Evolutionary conservation across 1,140 invertebrate genomes (phyloP), one percentile per base, ranked within the genome.

Genomic region (Scylla paramamosain): DNA sequence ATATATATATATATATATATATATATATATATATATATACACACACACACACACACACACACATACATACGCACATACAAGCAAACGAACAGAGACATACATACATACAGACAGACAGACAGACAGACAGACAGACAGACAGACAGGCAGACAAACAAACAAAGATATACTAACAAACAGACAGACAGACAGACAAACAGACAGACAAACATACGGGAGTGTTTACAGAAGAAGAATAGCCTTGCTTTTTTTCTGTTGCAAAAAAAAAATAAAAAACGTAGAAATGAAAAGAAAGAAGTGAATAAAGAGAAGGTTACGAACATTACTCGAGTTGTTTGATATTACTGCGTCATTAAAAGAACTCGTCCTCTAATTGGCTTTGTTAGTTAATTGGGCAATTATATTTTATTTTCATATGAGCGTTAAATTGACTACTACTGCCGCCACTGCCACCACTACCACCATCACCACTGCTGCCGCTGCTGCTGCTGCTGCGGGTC

Each of bases 1-100:
- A 87, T 87, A 87, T 87, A 89, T 89, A 89, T 89, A 32, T 10
- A 89, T 32, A 89, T 89, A 89, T 89, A 89, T 1, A 89, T 32
- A 89, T 3, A 91, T 16, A 91, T 4, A 59, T 59, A 59, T 4
- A 67, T 29, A 67, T 1, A 67, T n/a, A 67, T 0, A 39, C 0
- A 67, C 0, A 91, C 10, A 14, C 8, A 89, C 39, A 45, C 3
- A 89, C 25, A 89, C 16, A 89, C 25, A 89, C 16, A 89, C 25
- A 89, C 16, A 45, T 89, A 45, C 25, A 89, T 32, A 89, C 31
- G 39, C 3, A 89, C 45, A 39, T 29, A 32, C 87, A 89, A 1
- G 39, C 45, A 89, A 16, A 89, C 45, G 29, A 89, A 3, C 3
- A 91, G 25, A 89, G 7, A 89, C 45, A 89, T 32, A 89, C 31